These are phyloP conservation scores for Pygocentrus nattereri DNA, from an alignment of 2,797 vertebrate genomes.

Conservation along the genomic window DNA sequence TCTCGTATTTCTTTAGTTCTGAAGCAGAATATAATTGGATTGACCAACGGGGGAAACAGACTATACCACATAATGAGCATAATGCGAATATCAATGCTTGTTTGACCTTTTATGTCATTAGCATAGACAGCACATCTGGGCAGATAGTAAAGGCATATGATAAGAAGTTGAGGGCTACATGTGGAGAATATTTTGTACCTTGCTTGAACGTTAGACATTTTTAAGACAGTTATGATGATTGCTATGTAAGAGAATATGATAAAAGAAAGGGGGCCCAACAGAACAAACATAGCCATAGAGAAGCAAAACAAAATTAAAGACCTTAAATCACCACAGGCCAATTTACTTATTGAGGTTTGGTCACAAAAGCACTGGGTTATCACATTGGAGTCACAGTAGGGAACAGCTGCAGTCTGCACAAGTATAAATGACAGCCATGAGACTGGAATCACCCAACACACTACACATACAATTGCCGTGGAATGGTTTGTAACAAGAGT, in stretches of 20 bases:
- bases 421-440: slow-evolving; percentile 28
- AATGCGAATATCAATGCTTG: slow-evolving; percentile 15
- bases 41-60: slow-evolving; percentile 52
- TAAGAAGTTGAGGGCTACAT: slow-evolving; percentile 65
- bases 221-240: slow-evolving; percentile 48
- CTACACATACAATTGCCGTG: slow-evolving; percentile 58
- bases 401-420: slow-evolving; percentile 61
- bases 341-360: slow-evolving; percentile 66
- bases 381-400: slow-evolving; percentile 72
- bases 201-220: slow-evolving; percentile 60
- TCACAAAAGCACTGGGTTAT: slow-evolving; percentile 80
- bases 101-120: neutral
- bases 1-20: slow-evolving; percentile 44
- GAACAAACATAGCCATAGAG: neutral
- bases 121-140: slow-evolving; percentile 44
- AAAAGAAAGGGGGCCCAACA: slow-evolving; percentile 59
- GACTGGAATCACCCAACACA: neutral
- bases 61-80: slow-evolving; percentile 47
- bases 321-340: slow-evolving; percentile 69
- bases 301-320: slow-evolving; percentile 57
- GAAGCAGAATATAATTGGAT: slow-evolving; percentile 47
- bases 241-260: slow-evolving; percentile 68
- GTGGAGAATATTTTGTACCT: slow-evolving; percentile 68
- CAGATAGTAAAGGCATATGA: slow-evolving; percentile 65
- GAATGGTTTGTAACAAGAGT: slow-evolving; percentile 65